A percentile compares a stretch with the other conserved stretches of the same genome.
Conservation (phyloP, 64 coral and sea anemone genomes). For the Acropora yongei region DNA sequence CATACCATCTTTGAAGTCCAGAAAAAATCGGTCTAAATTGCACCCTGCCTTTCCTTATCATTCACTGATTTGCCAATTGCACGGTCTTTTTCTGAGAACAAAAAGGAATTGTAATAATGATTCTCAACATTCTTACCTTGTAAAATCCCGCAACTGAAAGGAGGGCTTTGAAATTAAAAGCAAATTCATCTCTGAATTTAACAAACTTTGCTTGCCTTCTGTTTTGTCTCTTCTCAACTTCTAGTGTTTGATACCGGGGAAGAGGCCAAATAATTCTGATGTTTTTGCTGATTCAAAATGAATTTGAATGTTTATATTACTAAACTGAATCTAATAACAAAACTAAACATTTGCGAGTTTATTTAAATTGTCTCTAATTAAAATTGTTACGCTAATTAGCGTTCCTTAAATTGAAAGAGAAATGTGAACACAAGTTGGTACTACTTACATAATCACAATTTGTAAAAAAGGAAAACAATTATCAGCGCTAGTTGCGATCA, state of each 20-base stretch:
- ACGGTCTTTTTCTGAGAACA: too few species aligned
- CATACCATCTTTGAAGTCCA: too few species aligned
- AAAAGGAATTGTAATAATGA: not conserved
- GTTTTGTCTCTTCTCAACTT: not conserved
- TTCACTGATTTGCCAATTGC: too few species aligned
- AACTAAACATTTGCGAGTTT: not conserved
- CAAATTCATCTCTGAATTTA: not conserved
- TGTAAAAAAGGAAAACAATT: not conserved
- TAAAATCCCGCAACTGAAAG: not conserved
- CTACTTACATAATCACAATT: too few species aligned
- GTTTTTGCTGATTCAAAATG: not conserved
- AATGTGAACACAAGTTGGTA: too few species aligned
- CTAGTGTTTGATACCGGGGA: too few species aligned
- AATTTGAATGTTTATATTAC: not conserved
- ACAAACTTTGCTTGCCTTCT: too few species aligned
- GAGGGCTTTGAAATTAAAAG: not conserved
- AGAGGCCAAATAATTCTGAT: too few species aligned
- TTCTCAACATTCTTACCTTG: not conserved
- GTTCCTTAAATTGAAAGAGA: too few species aligned
- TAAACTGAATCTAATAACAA: not conserved
- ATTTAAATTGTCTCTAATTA: not conserved
- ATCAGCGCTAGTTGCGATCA: not conserved
- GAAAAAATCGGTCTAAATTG: too few species aligned
- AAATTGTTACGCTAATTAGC: not conserved
- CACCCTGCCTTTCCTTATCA: too few species aligned